phyloP scores from a whole-genome alignment of 2,113 vertebrate species.

The Gallinago paraguaiae region DNA sequence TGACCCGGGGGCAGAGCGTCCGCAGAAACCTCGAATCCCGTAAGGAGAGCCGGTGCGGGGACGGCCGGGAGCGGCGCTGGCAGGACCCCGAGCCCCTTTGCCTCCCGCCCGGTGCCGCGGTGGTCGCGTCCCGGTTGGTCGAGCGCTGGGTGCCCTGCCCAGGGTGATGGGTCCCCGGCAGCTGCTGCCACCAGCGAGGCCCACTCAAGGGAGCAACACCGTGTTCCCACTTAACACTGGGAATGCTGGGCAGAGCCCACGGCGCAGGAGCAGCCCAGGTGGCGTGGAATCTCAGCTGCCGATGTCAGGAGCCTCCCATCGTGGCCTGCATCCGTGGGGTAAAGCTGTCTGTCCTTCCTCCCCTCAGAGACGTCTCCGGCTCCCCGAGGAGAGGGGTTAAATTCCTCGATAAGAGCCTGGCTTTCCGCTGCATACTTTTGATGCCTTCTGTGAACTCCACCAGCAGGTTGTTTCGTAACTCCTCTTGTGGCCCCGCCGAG shows the following conservation, averaged over 20 bases:
- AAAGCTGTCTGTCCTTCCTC: neutral
- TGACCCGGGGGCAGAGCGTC: neutral
- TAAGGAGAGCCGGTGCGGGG: neutral
- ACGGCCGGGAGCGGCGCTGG: rapidly evolving
- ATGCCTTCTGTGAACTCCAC: constrained; percentile 35
- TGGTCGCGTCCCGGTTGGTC: neutral
- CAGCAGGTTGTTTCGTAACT: constrained; percentile 47
- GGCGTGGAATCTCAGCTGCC: neutral
- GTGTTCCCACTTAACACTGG: rapidly evolving
- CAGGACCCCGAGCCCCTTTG: neutral
- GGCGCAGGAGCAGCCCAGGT: neutral
- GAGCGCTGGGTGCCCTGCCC: neutral
- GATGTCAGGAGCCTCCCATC: neutral
- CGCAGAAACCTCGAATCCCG: neutral
- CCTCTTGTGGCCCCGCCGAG: neutral
- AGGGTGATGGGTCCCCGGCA: neutral
- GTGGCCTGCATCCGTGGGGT: rapidly evolving
- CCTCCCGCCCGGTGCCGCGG: neutral
- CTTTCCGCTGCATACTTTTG: constrained; percentile 27
- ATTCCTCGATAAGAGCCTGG: constrained; percentile 32
- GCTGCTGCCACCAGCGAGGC: neutral
- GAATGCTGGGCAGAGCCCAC: neutral
- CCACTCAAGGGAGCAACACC: neutral
- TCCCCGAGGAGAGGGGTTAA: neutral
- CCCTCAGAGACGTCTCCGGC: neutral